Evolutionary conservation across 2,888 invertebrate species (phyloP).

Genomic region (Podabrus alpinus): DNA sequence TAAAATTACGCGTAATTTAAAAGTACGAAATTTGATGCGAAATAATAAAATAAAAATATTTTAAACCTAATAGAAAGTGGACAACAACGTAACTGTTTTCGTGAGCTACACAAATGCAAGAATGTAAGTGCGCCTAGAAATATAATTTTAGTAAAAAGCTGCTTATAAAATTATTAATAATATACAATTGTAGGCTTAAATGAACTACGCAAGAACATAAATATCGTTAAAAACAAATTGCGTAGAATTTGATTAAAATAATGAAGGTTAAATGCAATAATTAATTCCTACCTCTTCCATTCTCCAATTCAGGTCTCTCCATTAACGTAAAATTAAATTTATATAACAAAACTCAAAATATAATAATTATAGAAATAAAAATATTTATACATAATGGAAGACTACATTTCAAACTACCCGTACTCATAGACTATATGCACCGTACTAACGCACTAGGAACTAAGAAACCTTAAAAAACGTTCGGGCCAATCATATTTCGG

Average conservation of each 20-base stretch:
- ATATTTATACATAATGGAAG: conserved; percentile 31
- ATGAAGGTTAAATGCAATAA: conserved; percentile 25
- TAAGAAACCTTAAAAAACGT: conserved; percentile 50
- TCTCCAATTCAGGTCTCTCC: conserved; percentile 44
- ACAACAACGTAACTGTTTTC: background rate
- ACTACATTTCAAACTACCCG: conserved; percentile 42
- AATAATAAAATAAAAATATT: background rate
- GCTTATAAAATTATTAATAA: background rate
- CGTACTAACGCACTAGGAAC: conserved; percentile 46
- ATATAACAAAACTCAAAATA: conserved; percentile 29
- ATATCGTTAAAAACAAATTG: conserved; percentile 21
- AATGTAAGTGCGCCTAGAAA: background rate
- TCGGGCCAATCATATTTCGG: conserved; percentile 49
- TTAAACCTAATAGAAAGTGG: background rate
- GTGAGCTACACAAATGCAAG: background rate
- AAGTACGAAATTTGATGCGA: background rate
- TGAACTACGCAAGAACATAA: conserved; percentile 25
- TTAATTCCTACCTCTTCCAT: conserved; percentile 45
- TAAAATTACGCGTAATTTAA: background rate
- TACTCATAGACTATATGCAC: conserved; percentile 45
- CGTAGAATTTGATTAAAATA: conserved; percentile 16
- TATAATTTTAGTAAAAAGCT: background rate
- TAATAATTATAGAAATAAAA: conserved; percentile 28
- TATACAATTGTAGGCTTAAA: background rate
- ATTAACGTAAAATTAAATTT: conserved; percentile 34